Evolutionary conservation across 2,113 vertebrate genomes (phyloP).

Genomic region (Neotragus pygmaeus): DNA sequence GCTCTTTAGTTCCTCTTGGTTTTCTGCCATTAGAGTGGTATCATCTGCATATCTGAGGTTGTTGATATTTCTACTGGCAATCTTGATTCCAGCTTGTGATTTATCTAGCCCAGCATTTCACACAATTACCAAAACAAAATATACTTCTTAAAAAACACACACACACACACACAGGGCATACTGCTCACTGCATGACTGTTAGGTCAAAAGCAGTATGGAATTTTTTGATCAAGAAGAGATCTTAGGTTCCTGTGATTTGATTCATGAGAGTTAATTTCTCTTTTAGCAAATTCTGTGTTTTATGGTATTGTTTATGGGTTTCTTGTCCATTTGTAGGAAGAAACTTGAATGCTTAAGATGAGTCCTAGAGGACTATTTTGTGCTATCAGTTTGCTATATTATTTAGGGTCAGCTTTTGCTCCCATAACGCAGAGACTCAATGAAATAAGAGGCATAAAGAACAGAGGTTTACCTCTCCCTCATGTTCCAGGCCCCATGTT

Average conservation of each 20-base stretch:
- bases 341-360: not conserved
- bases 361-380: not conserved
- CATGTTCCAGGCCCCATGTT: accelerated
- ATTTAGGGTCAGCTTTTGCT: not conserved
- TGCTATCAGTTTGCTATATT: not conserved
- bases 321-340: not conserved
- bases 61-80: not conserved
- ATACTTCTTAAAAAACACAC: not conserved
- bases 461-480: not conserved
- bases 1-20: not conserved
- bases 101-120: not conserved
- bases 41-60: not conserved
- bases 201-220: not conserved
- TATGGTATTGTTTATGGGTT: not conserved
- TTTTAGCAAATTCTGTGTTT: not conserved
- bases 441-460: not conserved
- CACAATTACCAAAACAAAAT: not conserved
- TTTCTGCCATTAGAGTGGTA: not conserved
- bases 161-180: not conserved
- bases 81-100: not conserved
- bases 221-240: not conserved
- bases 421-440: not conserved
- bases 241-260: not conserved
- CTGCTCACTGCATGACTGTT: accelerated
- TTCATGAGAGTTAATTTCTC: not conserved